phyloP scores from a whole-genome alignment of 2,888 invertebrate species.

The Hemithea aestivaria region DNA sequence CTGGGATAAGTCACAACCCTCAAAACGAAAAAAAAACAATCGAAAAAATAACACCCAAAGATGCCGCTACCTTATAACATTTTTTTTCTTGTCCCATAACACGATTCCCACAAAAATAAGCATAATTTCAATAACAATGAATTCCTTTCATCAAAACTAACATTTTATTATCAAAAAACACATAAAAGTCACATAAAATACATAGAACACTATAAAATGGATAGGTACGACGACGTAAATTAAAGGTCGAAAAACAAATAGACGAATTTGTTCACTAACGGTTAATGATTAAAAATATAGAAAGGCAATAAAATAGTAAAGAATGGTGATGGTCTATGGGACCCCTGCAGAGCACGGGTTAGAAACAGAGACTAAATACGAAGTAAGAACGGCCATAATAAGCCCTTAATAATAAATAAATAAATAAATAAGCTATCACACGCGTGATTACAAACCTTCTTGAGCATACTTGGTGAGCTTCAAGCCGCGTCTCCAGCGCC shows the following conservation, averaged over 20 bases:
- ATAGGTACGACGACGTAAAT: slow-evolving; percentile 17
- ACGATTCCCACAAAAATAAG: slow-evolving; percentile 5
- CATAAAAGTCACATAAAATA: slow-evolving; percentile 17
- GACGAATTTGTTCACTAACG: slow-evolving; percentile 25
- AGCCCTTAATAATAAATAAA: too few relatives aligned
- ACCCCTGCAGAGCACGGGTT: slow-evolving; percentile 29
- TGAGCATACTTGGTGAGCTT: too few relatives aligned
- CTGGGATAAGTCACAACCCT: too few relatives aligned
- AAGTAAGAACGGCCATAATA: too few relatives aligned
- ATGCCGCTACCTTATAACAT: too few relatives aligned
- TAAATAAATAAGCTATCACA: too few relatives aligned
- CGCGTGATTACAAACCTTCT: too few relatives aligned
- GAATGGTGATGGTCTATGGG: slow-evolving; percentile 40
- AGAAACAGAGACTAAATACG: slow-evolving; percentile 15
- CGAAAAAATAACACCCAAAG: too few relatives aligned
- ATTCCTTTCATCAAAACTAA: slow-evolving; percentile 14
- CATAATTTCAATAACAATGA: slow-evolving; percentile 20
- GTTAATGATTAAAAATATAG: slow-evolving; percentile 21
- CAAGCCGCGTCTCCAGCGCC: too few relatives aligned
- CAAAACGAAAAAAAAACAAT: too few relatives aligned
- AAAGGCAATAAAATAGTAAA: slow-evolving; percentile 49
- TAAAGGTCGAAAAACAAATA: slow-evolving; percentile 25
- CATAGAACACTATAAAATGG: slow-evolving; percentile 21
- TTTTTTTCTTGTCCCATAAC: background rate
- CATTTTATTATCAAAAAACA: slow-evolving; percentile 13